phyloP scores from a whole-genome alignment of 2,888 invertebrate genomes.

The Melinaea menophilus region DNA sequence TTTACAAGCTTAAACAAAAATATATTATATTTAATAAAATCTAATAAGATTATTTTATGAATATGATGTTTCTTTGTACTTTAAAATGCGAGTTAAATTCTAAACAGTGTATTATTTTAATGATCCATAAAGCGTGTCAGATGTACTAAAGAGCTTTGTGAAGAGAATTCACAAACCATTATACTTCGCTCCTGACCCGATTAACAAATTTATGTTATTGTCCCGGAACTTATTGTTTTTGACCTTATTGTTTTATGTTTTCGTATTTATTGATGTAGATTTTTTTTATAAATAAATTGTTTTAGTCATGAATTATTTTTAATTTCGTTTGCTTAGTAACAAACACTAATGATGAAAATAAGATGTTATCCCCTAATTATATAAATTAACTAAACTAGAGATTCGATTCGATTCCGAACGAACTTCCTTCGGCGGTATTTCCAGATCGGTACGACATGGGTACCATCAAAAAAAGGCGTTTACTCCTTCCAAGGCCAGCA shows the following conservation, averaged over 20 bases:
- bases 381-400: too few relatives aligned
- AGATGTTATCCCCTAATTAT: too few relatives aligned
- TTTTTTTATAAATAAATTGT: not conserved
- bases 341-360: too few relatives aligned
- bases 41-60: not conserved
- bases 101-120: constrained; percentile 57
- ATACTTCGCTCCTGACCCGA: constrained; percentile 59
- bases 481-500: too few relatives aligned
- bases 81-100: constrained; percentile 39
- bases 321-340: too few relatives aligned
- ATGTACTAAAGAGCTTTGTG: constrained; percentile 43
- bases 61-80: constrained; percentile 20
- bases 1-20: too few relatives aligned
- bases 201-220: constrained; percentile 39
- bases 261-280: not conserved
- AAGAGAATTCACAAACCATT: constrained; percentile 51
- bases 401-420: too few relatives aligned
- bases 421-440: too few relatives aligned
- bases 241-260: not conserved
- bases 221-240: constrained; percentile 14
- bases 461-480: too few relatives aligned
- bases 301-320: too few relatives aligned
- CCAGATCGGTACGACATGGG: too few relatives aligned
- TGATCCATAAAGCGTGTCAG: constrained; percentile 53
- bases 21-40: not conserved